Conservation (phyloP, 2,797 vertebrate species). For the Thalassophryne amazonica region DNA sequence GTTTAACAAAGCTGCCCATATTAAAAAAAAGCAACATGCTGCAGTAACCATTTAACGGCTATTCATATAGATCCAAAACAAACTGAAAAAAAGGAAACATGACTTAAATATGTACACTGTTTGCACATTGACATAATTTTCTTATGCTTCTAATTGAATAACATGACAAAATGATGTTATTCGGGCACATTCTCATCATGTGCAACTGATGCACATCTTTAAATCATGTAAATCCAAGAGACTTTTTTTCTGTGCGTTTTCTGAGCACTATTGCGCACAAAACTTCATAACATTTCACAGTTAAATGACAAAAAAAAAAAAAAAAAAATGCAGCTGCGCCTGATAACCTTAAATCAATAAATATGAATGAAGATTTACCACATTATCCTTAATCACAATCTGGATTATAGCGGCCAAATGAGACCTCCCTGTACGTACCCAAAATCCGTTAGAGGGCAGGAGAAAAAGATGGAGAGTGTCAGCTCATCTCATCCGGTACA, state of each 20-base stretch:
- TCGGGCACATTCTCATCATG: too few species aligned
- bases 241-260: too few species aligned
- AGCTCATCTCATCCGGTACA: conserved; percentile 64
- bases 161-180: too few species aligned
- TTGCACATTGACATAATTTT: too few species aligned
- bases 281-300: conserved; percentile 66
- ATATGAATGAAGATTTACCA: conserved; percentile 43
- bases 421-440: conserved; percentile 63
- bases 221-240: too few species aligned
- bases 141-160: too few species aligned
- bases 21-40: conserved; percentile 35
- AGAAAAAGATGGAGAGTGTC: conserved; percentile 53
- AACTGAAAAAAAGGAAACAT: too few species aligned
- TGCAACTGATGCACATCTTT: too few species aligned
- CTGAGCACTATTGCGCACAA: conserved; percentile 24
- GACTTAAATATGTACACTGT: too few species aligned
- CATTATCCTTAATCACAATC: conserved; percentile 47
- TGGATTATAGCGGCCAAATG: conserved; percentile 35
- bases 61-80: too few species aligned
- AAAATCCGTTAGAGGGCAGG: conserved; percentile 59
- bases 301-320: conserved; percentile 39
- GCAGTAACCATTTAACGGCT: conserved; percentile 48
- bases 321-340: conserved; percentile 28
- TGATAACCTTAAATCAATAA: conserved; percentile 34
- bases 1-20: not conserved